Conservation (phyloP, 2,113 vertebrate genomes). For the Chrysemys picta region DNA sequence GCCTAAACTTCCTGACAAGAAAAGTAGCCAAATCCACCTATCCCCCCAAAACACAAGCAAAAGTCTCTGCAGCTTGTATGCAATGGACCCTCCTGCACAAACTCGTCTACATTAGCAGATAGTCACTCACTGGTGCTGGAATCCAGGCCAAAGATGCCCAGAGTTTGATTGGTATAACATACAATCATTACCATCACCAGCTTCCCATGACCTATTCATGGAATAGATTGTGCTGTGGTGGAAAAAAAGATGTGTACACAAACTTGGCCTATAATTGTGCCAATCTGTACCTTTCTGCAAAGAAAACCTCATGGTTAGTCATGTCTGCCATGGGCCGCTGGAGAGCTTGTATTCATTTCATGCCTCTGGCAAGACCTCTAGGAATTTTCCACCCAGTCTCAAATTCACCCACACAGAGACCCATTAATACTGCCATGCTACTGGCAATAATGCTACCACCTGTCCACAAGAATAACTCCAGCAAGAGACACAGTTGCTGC, state of each 20-base stretch:
- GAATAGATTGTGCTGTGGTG: fast-evolving
- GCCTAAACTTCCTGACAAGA: neutral
- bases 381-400: fast-evolving
- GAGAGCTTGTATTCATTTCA: fast-evolving
- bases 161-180: neutral
- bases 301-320: neutral
- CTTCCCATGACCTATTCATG: fast-evolving
- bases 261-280: neutral
- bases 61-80: neutral
- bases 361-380: neutral
- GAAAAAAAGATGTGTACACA: neutral
- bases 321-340: no score
- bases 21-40: neutral
- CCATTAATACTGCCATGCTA: neutral
- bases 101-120: neutral
- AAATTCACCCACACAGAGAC: neutral
- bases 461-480: neutral
- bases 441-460: neutral
- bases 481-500: neutral
- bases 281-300: neutral
- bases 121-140: neutral
- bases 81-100: neutral
- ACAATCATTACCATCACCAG: neutral
- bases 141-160: fast-evolving
- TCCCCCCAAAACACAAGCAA: neutral